phyloP scores from a whole-genome alignment of 2,113 vertebrate species.

The Grammomys surdaster region DNA sequence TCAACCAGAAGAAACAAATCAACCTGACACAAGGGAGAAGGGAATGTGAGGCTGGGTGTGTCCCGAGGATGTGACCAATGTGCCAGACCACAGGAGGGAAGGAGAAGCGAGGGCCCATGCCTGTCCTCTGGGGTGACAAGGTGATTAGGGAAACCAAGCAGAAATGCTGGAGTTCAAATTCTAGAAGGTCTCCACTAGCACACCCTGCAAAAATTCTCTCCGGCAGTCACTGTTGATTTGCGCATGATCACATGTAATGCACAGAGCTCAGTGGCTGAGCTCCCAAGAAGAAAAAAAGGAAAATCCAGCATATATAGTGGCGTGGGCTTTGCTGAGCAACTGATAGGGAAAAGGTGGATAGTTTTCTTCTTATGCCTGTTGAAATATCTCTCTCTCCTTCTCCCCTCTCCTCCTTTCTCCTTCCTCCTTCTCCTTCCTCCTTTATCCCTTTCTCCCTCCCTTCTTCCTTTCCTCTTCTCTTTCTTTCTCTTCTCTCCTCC shows the following conservation, averaged over 20 bases:
- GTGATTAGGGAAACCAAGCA: background rate
- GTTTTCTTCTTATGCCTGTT: background rate
- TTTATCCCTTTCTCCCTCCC: background rate
- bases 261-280: background rate
- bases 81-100: background rate
- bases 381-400: background rate
- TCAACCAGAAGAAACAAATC: slow-evolving; percentile 45
- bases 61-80: background rate
- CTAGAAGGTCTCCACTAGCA: background rate
- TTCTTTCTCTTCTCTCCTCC: background rate
- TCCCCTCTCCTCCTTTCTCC: too few relatives aligned
- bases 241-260: background rate
- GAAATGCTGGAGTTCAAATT: background rate
- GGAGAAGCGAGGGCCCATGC: background rate
- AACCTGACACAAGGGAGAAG: background rate
- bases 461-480: background rate
- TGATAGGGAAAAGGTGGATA: background rate
- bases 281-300: slow-evolving; percentile 24
- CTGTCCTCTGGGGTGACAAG: background rate
- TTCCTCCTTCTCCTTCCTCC: background rate
- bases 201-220: background rate
- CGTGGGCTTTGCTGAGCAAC: background rate
- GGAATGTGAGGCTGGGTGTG: background rate
- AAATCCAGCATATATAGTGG: background rate
- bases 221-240: background rate